Conservation (phyloP, 2,888 invertebrate species). For the Epicampocera succincta region DNA sequence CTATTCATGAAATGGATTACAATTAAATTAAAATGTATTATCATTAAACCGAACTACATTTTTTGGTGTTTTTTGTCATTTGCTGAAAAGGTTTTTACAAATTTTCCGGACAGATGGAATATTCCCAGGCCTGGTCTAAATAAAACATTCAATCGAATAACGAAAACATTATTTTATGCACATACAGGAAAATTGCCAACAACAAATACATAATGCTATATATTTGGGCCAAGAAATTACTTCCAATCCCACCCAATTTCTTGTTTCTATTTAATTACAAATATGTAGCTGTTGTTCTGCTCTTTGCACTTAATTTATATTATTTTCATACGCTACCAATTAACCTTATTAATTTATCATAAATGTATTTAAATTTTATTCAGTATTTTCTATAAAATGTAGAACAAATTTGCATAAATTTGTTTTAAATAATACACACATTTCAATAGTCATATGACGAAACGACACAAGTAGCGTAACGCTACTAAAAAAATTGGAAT, state of each 20-base stretch:
- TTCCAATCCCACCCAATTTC: constrained; percentile 10
- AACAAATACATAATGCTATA: too few relatives aligned
- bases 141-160: too few relatives aligned
- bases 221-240: too few relatives aligned
- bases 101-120: too few relatives aligned
- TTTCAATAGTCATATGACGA: constrained; percentile 10
- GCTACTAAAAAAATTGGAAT: neutral
- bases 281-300: neutral
- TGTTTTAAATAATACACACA: neutral
- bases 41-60: too few relatives aligned
- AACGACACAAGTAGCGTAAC: neutral
- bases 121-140: too few relatives aligned
- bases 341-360: constrained; percentile 61
- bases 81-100: too few relatives aligned
- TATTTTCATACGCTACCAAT: constrained; percentile 56
- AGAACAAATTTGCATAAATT: constrained; percentile 51
- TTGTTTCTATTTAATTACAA: constrained; percentile 14
- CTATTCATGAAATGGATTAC: too few relatives aligned
- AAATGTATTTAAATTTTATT: constrained; percentile 53
- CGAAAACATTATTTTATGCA: too few relatives aligned
- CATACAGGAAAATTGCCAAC: too few relatives aligned
- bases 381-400: constrained; percentile 31
- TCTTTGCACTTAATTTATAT: constrained; percentile 31
- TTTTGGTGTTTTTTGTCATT: too few relatives aligned
- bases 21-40: too few relatives aligned